Conservation (phyloP, 2,113 vertebrate species). For the Oncorhynchus keta region DNA sequence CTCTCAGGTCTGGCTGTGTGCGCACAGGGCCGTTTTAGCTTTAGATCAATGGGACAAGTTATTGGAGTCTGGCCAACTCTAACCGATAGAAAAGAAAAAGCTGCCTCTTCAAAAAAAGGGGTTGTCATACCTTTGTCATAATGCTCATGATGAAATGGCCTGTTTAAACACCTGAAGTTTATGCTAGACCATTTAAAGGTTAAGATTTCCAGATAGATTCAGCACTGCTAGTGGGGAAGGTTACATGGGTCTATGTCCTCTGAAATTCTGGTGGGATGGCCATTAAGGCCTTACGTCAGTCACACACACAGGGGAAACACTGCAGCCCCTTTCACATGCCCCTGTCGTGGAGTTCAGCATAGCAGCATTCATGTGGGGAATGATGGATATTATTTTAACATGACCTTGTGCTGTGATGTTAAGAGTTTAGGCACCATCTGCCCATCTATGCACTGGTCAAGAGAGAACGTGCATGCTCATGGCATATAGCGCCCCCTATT, state of each 20-base stretch:
- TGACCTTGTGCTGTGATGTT: conserved; percentile 14
- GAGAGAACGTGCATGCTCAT: conserved; percentile 3
- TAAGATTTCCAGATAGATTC: background rate
- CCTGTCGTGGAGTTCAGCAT: conserved; percentile 25
- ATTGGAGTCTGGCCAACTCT: conserved; percentile 83
- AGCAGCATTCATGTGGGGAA: conserved; percentile 11
- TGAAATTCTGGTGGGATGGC: conserved; percentile 31
- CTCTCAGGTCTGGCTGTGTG: conserved; percentile 53
- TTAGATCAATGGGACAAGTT: conserved; percentile 79
- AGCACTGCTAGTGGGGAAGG: background rate
- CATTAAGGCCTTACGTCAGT: conserved; percentile 24
- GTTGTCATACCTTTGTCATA: conserved; percentile 50
- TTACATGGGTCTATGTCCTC: background rate
- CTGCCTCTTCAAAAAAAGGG: conserved; percentile 69
- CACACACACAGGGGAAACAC: conserved; percentile 28
- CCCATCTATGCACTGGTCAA: background rate
- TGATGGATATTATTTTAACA: conserved; percentile 38
- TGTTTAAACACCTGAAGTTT: background rate
- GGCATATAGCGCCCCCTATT: conserved; percentile 43
- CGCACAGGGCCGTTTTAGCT: conserved; percentile 63
- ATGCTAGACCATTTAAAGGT: background rate
- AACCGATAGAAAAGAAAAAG: conserved; percentile 68
- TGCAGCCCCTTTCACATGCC: conserved; percentile 23
- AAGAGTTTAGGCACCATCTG: conserved; percentile 2
- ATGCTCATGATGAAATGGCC: conserved; percentile 21